phyloP scores from a whole-genome alignment of 2,113 vertebrate genomes.

The Mormyrus iriodes region DNA sequence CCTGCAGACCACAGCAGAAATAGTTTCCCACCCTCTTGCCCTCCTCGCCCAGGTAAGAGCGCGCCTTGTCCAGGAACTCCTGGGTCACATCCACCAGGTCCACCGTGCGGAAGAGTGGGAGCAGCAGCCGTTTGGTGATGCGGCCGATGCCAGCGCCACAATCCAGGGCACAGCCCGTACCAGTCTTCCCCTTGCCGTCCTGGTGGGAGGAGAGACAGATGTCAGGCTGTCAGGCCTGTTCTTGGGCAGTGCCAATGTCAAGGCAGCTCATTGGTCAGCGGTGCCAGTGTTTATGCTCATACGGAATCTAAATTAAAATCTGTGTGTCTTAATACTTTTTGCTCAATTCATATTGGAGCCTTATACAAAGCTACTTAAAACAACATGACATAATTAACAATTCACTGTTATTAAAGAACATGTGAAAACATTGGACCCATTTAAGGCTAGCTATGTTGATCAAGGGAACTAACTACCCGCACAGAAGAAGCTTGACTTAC shows the following conservation, averaged over 20 bases:
- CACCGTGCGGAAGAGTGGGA: constrained; percentile 81
- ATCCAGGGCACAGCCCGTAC: constrained; percentile 75
- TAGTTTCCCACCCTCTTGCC: constrained; percentile 79
- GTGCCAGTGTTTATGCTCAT: background rate
- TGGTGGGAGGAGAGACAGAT: constrained; percentile 32
- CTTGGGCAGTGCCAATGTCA: background rate
- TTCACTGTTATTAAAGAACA: background rate
- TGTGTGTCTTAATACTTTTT: background rate
- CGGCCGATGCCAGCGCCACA: constrained; percentile 89
- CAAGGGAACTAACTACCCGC: background rate
- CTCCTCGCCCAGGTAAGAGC: constrained; percentile 80
- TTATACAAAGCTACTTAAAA: background rate
- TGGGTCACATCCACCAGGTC: constrained; percentile 93
- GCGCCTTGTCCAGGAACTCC: constrained; percentile 85
- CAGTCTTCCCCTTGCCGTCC: constrained; percentile 77
- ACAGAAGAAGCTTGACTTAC: background rate
- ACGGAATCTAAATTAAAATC: background rate
- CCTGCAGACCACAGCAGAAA: constrained; percentile 85
- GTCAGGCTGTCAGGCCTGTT: background rate
- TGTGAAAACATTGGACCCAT: background rate
- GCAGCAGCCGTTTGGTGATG: constrained; percentile 84
- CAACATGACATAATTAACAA: background rate
- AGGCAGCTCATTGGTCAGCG: background rate
- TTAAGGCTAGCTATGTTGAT: background rate
- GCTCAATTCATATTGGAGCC: background rate